Conservation (phyloP, 2,888 invertebrate genomes). For the Tipula vernalis region DNA sequence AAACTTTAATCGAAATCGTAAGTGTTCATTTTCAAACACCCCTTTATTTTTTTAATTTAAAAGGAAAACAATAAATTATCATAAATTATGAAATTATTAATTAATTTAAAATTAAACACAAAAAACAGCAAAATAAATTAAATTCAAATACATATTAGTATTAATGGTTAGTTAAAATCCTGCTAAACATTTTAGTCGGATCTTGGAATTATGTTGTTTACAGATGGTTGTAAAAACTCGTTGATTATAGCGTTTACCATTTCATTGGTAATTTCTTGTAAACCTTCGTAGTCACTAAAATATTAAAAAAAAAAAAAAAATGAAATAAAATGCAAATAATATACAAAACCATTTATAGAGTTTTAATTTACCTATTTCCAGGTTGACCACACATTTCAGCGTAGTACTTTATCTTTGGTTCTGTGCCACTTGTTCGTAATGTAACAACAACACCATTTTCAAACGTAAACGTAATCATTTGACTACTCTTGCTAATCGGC, state of each 20-base stretch:
- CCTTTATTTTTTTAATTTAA: neutral
- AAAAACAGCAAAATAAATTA: neutral
- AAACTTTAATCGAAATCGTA: no score
- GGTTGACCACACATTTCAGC: conserved; percentile 71
- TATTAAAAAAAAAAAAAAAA: neutral
- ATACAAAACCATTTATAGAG: neutral
- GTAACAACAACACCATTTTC: conserved; percentile 75
- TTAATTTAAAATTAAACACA: neutral
- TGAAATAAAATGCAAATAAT: neutral
- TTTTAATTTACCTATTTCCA: conserved; percentile 42
- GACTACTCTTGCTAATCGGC: conserved; percentile 50
- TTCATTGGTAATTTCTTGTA: conserved; percentile 48
- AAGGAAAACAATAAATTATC: neutral
- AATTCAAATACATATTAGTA: neutral
- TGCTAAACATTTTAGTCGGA: conserved; percentile 11
- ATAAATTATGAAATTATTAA: neutral
- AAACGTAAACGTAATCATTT: conserved; percentile 95
- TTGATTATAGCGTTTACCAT: conserved; percentile 67
- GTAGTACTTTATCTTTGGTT: conserved; percentile 99
- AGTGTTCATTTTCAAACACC: no score
- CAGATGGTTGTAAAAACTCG: conserved; percentile 68
- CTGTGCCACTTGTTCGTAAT: conserved; percentile 92
- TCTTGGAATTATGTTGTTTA: conserved; percentile 43
- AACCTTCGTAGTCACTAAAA: conserved; percentile 53
- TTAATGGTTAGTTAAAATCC: neutral